Percentiles rank a stretch among this genome's conserved stretches.
These are phyloP conservation scores for Pemphigus obesinymphae DNA, from an alignment of 1,140 invertebrate genomes.

Conservation along the genomic window DNA sequence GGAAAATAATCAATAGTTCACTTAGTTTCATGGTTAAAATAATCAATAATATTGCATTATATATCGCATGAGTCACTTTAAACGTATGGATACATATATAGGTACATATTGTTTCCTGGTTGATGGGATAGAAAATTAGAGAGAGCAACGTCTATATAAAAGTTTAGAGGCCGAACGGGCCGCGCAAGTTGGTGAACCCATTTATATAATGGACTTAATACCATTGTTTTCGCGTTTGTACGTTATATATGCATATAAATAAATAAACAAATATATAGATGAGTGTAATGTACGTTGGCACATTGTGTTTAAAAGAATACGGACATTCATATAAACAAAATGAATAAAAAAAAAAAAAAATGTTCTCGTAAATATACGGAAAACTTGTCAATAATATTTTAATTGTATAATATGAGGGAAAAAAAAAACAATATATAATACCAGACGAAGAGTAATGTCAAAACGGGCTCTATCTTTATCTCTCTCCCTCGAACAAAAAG, in stretches of 20 bases:
- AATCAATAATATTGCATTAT: slow-evolving; percentile 17
- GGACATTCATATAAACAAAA: not conserved
- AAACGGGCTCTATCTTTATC: no score
- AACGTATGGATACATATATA: no score
- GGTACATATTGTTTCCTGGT: not conserved
- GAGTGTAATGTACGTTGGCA: not conserved
- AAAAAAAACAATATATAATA: slow-evolving; percentile 1
- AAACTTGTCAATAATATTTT: slow-evolving; percentile 13
- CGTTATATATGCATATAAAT: not conserved
- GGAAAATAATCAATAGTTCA: not conserved
- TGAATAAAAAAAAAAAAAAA: not conserved
- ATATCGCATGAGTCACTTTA: not conserved
- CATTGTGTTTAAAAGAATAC: no score
- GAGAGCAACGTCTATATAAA: slow-evolving; percentile 6
- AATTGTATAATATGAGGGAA: not conserved
- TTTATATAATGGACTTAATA: slow-evolving; percentile 21
- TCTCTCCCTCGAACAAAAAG: not conserved
- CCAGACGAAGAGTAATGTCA: not conserved
- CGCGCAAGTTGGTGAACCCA: not conserved
- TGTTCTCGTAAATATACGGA: not conserved
- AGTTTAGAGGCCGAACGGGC: slow-evolving; percentile 9
- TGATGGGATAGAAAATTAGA: slow-evolving; percentile 19
- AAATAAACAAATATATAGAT: not conserved
- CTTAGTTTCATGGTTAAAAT: not conserved
- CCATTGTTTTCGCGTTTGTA: not conserved